Base-by-base conservation (phyloP, 2,797 vertebrate genomes). In the Ammospiza maritima region DNA sequence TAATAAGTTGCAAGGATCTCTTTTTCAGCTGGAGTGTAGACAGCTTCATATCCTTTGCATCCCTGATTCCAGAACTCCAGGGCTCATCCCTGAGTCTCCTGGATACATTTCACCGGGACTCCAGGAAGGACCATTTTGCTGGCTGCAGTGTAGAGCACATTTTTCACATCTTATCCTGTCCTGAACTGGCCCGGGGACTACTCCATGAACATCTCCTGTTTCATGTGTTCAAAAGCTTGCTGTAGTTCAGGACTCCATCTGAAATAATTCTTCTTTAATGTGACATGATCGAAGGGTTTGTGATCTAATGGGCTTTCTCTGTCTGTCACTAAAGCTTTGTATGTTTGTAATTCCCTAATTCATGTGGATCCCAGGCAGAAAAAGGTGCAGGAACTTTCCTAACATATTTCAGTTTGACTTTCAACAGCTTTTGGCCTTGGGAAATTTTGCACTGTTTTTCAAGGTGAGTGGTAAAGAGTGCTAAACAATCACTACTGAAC, bases 211-310 rank as follows among this genome's bases (percentile, higher is more conserved):
- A 27, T 32, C 22, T 44, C 8, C 45, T 27, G 8, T 32, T 51
- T 45, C 1, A 38, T 19, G 67, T 32, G 11, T 45, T 60, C 22
- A 38, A 51, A 19, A 36, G 9, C 7, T 36, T 44, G 16, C 30
- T 50, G 36, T 50, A 36, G 26, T 22, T 75, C 22, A 32, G 12
- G 15, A 36, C 6, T 12, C 2, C 32, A 51, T 8, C 9, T 18
- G 51, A 42, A 84, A 36, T 30, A 0, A 50, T 30, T 57, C 20
- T 36, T 61, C 26, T n/a, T 40, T 29, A 12, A 48, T 48, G 42
- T 25, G 13, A n/a, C 0, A 0, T 16, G 29, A 7, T 44, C 32
- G 32, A 15, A 44, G 18, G 36, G 38, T 40, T 19, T 75, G 26
- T 57, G 26, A 21, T 18, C 44, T 30, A 19, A n/a, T 20, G 7